Evolutionary conservation across 2,113 vertebrate species (phyloP).

Genomic region (Collichthys lucidus): DNA sequence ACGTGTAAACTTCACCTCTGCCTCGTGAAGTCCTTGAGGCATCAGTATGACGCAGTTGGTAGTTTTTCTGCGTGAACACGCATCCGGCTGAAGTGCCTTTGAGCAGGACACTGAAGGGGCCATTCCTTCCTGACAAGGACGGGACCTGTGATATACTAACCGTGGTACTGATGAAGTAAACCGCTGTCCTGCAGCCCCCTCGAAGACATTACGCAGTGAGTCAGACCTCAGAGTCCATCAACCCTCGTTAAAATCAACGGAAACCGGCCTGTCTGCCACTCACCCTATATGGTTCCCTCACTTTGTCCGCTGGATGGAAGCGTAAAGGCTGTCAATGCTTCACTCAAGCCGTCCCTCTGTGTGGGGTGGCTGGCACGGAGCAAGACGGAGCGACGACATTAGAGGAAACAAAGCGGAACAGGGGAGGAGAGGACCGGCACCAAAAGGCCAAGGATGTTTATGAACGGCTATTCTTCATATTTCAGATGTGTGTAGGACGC

Average conservation of each 20-base stretch:
- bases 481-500: not conserved
- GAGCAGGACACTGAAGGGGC: not conserved
- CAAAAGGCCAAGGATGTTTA: not conserved
- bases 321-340: conserved; percentile 1
- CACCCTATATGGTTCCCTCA: not conserved
- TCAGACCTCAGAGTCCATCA: conserved; percentile 42
- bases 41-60: not conserved
- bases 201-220: conserved; percentile 23
- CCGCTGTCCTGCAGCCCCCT: not conserved
- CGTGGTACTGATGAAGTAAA: not conserved
- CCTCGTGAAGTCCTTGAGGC: not conserved
- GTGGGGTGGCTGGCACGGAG: not conserved
- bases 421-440: not conserved
- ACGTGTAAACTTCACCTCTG: not conserved
- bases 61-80: conserved; percentile 3
- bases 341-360: not conserved
- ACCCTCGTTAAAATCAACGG: conserved; percentile 39
- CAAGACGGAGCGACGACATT: not conserved
- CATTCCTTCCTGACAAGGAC: not conserved
- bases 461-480: not conserved
- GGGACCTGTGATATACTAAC: not conserved
- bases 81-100: conserved; percentile 5
- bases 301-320: conserved; percentile 15
- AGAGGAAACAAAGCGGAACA: conserved; percentile 25
- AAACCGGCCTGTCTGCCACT: conserved; percentile 5